A percentile compares a stretch with the other conserved stretches of the same genome.
Conservation (phyloP, 2,797 vertebrate species). For the Gorsachius magnificus region DNA sequence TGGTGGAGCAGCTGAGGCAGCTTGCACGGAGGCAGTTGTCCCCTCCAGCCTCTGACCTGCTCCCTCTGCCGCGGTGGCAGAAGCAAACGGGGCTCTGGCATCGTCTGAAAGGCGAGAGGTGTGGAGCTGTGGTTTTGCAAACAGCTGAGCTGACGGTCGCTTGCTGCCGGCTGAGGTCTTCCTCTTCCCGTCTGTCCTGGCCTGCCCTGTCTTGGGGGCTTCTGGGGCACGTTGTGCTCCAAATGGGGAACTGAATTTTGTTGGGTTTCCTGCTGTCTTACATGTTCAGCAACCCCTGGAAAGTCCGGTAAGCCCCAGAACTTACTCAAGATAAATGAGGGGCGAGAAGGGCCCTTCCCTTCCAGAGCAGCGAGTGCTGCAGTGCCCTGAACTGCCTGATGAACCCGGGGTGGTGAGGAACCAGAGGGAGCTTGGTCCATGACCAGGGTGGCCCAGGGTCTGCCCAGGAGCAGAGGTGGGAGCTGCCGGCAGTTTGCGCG, state of each 20-base stretch:
- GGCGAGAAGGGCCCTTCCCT: not conserved
- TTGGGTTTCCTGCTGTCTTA: constrained; percentile 37
- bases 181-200: not conserved
- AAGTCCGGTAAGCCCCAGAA: not conserved
- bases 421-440: not conserved
- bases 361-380: not conserved
- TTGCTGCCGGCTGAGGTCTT: not conserved
- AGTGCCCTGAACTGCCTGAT: accelerated
- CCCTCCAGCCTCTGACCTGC: not conserved
- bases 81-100: not conserved
- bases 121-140: constrained; percentile 5
- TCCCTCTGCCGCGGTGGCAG: accelerated
- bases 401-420: not conserved
- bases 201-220: not conserved
- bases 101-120: not conserved
- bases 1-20: not conserved
- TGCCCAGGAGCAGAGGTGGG: not conserved
- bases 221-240: not conserved
- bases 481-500: not conserved
- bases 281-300: not conserved
- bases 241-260: constrained; percentile 41
- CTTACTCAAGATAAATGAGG: not conserved
- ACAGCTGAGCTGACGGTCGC: not conserved
- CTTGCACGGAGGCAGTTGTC: not conserved
- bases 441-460: not conserved